Conservation (phyloP, 2,888 invertebrate genomes). For the Sarcophaga subvicina region DNA sequence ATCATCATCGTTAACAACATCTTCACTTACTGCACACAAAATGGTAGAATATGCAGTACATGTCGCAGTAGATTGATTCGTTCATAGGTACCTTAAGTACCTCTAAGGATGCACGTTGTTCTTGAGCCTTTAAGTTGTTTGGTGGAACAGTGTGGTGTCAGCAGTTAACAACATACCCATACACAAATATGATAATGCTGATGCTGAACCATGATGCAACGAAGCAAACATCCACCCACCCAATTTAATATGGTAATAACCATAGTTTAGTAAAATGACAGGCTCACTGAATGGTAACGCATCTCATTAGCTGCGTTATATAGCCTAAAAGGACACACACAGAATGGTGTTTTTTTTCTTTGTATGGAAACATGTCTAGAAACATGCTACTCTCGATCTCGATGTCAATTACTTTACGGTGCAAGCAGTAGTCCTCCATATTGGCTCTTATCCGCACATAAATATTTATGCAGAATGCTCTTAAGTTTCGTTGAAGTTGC, state of each 20-base stretch:
- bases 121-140: constrained; percentile 22
- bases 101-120: background rate
- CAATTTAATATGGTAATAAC: constrained; percentile 27
- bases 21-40: constrained; percentile 1
- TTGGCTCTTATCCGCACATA: background rate
- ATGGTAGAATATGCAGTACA: background rate
- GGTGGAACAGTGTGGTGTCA: background rate
- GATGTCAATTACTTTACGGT: constrained; percentile 19
- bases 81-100: background rate
- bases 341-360: background rate
- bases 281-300: constrained; percentile 45
- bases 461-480: constrained; percentile 45
- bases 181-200: background rate
- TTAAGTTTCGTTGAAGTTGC: constrained; percentile 37
- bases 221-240: background rate
- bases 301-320: constrained; percentile 47
- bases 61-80: constrained; percentile 14
- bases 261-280: constrained; percentile 63
- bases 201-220: background rate
- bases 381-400: constrained; percentile 19
- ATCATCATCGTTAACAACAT: constrained; percentile 27
- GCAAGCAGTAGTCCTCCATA: background rate
- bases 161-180: background rate
- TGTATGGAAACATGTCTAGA: constrained; percentile 38
- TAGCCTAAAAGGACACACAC: constrained; percentile 45